Evolutionary conservation across 2,888 invertebrate species (phyloP).

Genomic region (Phania funesta): DNA sequence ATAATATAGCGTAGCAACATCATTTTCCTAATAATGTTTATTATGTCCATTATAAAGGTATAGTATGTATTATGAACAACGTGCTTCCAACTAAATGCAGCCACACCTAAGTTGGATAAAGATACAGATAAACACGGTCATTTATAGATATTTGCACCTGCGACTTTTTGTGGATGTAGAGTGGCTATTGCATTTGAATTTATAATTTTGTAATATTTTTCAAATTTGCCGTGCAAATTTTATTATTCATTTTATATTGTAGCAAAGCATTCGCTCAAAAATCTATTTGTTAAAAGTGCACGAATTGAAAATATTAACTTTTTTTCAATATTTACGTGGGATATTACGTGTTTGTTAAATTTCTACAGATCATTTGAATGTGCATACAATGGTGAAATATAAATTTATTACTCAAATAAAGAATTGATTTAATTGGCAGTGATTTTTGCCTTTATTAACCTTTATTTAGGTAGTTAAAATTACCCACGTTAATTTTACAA

Average conservation of each 20-base stretch:
- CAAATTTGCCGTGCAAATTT: background rate
- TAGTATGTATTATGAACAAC: background rate
- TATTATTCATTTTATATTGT: background rate
- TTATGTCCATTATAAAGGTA: background rate
- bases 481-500: no score
- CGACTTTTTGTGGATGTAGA: background rate
- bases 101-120: background rate
- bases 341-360: background rate
- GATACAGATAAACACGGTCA: background rate
- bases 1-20: background rate
- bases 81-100: background rate
- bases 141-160: background rate
- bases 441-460: no score
- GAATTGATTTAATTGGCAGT: no score
- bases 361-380: no score
- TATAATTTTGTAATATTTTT: background rate
- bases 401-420: no score
- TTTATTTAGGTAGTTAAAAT: no score
- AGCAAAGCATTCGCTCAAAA: background rate
- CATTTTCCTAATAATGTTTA: background rate
- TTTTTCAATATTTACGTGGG: background rate
- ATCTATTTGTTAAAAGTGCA: background rate
- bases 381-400: no score
- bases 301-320: background rate
- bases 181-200: background rate